Conservation (phyloP, 1,140 invertebrate species). For the Sitobion miscanthi region DNA sequence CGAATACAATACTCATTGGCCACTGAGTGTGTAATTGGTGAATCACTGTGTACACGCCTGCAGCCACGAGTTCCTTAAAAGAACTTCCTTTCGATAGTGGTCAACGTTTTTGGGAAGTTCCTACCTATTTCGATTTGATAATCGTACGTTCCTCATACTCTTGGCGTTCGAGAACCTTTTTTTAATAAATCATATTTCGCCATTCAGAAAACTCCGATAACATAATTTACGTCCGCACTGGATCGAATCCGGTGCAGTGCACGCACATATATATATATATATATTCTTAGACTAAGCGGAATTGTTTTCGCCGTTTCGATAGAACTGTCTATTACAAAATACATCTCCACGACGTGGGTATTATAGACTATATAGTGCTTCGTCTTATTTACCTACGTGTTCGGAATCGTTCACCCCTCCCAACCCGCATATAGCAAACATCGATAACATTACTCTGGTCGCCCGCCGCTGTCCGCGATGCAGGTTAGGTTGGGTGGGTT, state of each 20-base stretch:
- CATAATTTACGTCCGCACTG: neutral
- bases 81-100: too few relatives aligned
- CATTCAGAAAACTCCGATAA: neutral
- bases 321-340: neutral
- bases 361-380: too few relatives aligned
- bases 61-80: too few relatives aligned
- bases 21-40: too few relatives aligned
- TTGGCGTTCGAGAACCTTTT: neutral
- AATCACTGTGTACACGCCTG: too few relatives aligned
- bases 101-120: too few relatives aligned
- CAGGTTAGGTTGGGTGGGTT: too few relatives aligned
- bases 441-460: neutral
- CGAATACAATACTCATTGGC: too few relatives aligned
- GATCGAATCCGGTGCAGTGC: too few relatives aligned
- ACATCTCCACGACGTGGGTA: neutral
- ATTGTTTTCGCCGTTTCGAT: neutral
- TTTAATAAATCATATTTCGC: neutral
- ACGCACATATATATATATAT: too few relatives aligned
- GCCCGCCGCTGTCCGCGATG: too few relatives aligned
- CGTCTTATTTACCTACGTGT: neutral
- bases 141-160: neutral
- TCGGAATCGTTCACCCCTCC: neutral
- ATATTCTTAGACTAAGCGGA: neutral
- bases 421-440: neutral
- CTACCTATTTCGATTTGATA: too few relatives aligned